Evolutionary conservation across 2,113 vertebrate genomes (phyloP), one percentile per base, ranked within the genome.

Genomic region (Megalops atlanticus): DNA sequence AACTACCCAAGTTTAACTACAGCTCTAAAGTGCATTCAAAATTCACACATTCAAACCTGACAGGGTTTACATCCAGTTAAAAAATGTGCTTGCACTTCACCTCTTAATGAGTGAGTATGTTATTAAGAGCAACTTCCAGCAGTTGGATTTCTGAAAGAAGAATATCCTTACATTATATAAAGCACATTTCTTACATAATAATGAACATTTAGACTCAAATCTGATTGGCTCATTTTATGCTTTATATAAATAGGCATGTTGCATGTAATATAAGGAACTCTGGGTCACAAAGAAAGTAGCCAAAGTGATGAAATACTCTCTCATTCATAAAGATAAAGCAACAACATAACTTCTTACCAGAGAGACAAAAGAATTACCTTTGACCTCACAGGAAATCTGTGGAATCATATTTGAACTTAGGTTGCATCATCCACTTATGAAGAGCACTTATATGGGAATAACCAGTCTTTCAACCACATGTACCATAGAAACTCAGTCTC

Each of bases 311-410:
- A 54, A 64, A 11, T 8, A 24, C 58, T n/a, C 24, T 1, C 58
- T 27, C n/a, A 2, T 64, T 64, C 4, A 31, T 24, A 64, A 64
- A 64, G 52, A 31, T n/a, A 27, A 31, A 64, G 11, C 58, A 4
- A 27, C 31, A 64, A 64, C n/a, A 31, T n/a, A n/a, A n/a, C n/a
- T n/a, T n/a, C n/a, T n/a, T n/a, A n/a, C n/a, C n/a, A n/a, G n/a
- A n/a, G n/a, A 73, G 33, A 33, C 16, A 43, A 31, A 49, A 79
- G 49, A 72, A 64, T 64, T n/a, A 36, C 74, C 43, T 41, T 72
- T 31, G 47, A 33, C 41, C 21, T n/a, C n/a, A n/a, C n/a, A 49
- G 15, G 49, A 80, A 73, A 69, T 36, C 11, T 10, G 24, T 10
- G 24, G 43, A 6, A 10, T 45, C 11, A 1, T 45, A 27, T 70